A percentile compares a stretch with the other conserved stretches of the same genome.
These are phyloP conservation scores for Phthorimaea operculella DNA, from an alignment of 1,140 invertebrate genomes.

Conservation along the genomic window DNA sequence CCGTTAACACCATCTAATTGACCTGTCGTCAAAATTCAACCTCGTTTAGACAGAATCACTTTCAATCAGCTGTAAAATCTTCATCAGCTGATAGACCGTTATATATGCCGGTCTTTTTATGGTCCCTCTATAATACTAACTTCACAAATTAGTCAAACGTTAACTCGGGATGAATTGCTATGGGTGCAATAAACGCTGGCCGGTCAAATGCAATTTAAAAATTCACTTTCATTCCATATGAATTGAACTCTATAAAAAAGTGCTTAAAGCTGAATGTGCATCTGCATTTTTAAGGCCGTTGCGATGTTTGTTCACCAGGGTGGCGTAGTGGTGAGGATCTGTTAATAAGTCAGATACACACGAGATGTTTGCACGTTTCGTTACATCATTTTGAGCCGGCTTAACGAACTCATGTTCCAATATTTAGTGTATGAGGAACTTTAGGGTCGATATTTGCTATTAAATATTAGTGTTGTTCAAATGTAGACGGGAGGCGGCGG, in stretches of 20 bases:
- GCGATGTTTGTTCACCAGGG: conserved; percentile 9
- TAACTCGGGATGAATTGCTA: conserved; percentile 57
- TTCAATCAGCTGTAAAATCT: conserved; percentile 11
- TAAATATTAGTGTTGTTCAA: conserved; percentile 58
- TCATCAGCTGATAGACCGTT: conserved; percentile 45
- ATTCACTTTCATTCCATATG: background rate
- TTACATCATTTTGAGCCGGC: conserved; percentile 59
- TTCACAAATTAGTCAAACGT: conserved; percentile 66
- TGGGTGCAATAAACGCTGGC: conserved; percentile 60
- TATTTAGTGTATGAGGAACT: conserved; percentile 58
- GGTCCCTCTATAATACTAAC: conserved; percentile 41
- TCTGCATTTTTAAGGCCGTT: conserved; percentile 7
- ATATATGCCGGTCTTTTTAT: conserved; percentile 42
- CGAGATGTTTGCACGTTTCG: conserved; percentile 47
- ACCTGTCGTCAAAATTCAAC: background rate
- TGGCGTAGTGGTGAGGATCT: conserved; percentile 41
- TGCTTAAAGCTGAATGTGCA: conserved; percentile 12
- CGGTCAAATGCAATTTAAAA: conserved; percentile 44
- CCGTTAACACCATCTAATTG: too few relatives aligned
- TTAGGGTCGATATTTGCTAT: conserved; percentile 54
- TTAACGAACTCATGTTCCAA: conserved; percentile 52
- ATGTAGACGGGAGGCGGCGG: conserved; percentile 36
- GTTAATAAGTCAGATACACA: conserved; percentile 60
- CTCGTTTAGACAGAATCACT: conserved; percentile 10
- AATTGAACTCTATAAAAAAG: background rate